phyloP scores from a whole-genome alignment of 1,140 invertebrate genomes.

The Zeugodacus cucurbitae region DNA sequence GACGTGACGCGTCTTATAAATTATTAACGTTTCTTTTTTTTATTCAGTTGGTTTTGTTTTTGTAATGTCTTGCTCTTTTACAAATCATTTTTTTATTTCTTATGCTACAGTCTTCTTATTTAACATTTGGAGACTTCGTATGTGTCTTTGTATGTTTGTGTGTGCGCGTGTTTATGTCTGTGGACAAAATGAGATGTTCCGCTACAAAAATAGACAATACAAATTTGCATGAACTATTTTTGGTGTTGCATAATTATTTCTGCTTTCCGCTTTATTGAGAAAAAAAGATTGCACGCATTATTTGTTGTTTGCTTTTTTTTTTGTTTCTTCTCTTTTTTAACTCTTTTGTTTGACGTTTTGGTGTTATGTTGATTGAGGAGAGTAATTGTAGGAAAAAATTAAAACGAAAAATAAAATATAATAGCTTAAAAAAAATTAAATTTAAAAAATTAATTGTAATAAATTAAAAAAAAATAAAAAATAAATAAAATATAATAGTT shows the following conservation, averaged over 20 bases:
- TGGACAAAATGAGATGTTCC: background rate
- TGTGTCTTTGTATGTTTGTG: background rate
- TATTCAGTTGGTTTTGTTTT: background rate
- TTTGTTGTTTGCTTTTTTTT: background rate
- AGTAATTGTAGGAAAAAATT: background rate
- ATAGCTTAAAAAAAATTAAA: background rate
- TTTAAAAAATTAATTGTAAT: background rate
- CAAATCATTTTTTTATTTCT: background rate
- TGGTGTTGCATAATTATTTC: conserved; percentile 13
- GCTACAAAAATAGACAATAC: background rate
- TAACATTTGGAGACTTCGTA: background rate
- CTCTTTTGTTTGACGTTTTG: background rate
- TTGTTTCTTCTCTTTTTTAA: background rate
- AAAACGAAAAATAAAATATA: background rate
- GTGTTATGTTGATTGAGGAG: background rate
- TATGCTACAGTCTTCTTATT: background rate
- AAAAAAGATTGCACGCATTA: conserved; percentile 10
- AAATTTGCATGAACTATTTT: background rate
- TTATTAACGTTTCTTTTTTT: background rate
- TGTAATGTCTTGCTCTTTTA: conserved; percentile 10
- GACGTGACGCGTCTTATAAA: conserved; percentile 7
- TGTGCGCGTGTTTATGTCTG: background rate
- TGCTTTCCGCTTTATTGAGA: conserved; percentile 20
- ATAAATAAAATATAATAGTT: no score
- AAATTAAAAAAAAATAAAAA: background rate